Evolutionary conservation across 2,888 invertebrate genomes (phyloP).

Genomic region (Carcina quercana): DNA sequence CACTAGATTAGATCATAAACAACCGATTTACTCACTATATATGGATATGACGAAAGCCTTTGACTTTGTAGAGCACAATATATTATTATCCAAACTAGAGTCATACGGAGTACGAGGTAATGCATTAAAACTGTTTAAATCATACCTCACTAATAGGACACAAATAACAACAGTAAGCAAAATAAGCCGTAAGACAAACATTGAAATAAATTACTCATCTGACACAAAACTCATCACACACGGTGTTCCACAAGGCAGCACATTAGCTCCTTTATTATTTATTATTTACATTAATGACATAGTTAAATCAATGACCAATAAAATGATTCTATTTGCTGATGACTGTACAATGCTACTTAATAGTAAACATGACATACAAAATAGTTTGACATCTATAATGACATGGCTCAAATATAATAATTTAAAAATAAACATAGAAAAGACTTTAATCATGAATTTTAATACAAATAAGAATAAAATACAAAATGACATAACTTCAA

Average conservation of each 20-base stretch:
- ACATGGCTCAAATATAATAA: too few relatives aligned
- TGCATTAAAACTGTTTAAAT: not conserved
- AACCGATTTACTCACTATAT: not conserved
- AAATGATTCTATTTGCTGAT: too few relatives aligned
- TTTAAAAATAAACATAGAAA: too few relatives aligned
- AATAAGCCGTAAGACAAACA: not conserved
- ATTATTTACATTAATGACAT: not conserved
- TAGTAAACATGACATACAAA: too few relatives aligned
- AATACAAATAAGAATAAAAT: too few relatives aligned
- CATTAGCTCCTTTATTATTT: not conserved
- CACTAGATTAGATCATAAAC: not conserved
- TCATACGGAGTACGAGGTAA: not conserved
- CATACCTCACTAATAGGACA: not conserved
- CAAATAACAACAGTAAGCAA: not conserved
- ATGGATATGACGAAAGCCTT: slow-evolving; percentile 6
- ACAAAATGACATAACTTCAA: too few relatives aligned
- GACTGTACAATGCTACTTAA: too few relatives aligned
- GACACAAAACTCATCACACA: not conserved
- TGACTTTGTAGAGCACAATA: slow-evolving; percentile 1
- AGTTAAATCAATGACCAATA: too few relatives aligned
- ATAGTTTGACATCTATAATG: too few relatives aligned
- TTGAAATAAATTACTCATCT: not conserved
- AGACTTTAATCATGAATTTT: too few relatives aligned
- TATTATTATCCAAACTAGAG: not conserved
- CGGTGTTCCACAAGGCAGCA: not conserved